Evolutionary conservation across 2,888 invertebrate genomes (phyloP), one percentile per base, ranked within the genome.

Genomic region (Gandaritis pyraliata): DNA sequence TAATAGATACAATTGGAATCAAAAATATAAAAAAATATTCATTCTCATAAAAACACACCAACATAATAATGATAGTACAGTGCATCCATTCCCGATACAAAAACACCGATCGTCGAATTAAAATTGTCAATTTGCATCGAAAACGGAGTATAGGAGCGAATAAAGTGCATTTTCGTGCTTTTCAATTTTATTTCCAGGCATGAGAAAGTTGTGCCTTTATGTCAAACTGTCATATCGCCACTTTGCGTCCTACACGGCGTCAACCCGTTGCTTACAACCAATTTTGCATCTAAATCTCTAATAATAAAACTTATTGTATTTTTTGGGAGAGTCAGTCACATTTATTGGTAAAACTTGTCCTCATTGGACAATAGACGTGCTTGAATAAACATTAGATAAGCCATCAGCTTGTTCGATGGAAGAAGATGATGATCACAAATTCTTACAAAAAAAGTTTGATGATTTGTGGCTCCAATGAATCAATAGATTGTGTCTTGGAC

Each of bases 91-190:
- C 41, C 5, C n/a, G 43, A 16, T 47, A 45, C 52, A 53, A 54
- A 53, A 61, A 61, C 50, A 59, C 18, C 52, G 52, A 52, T 55
- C 52, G 23, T 47, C 57, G 63, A 62, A 64, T 64, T 63, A 64
- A 61, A 69, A 58, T 49, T 61, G 57, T 47, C 67, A 60, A 62
- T 65, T 62, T 57, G 56, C 63, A 60, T 59, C 55, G 64, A 53
- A 48, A 56, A 61, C 62, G 43, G 62, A 46, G 54, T 55, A 65
- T 63, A 64, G 61, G 29, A 62, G 59, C 46, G 59, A 49, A 62
- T 54, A 57, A 66, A 66, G 64, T 66, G 66, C 64, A 65, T 56
- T 62, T 58, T 50, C 59, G 39, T 61, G 66, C 61, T 56, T 61
- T 62, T 61, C 39, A 45, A 50, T 57, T 52, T 64, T 47, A 54